Conservation (phyloP, 2,113 vertebrate genomes). For the Archocentrus centrarchus region DNA sequence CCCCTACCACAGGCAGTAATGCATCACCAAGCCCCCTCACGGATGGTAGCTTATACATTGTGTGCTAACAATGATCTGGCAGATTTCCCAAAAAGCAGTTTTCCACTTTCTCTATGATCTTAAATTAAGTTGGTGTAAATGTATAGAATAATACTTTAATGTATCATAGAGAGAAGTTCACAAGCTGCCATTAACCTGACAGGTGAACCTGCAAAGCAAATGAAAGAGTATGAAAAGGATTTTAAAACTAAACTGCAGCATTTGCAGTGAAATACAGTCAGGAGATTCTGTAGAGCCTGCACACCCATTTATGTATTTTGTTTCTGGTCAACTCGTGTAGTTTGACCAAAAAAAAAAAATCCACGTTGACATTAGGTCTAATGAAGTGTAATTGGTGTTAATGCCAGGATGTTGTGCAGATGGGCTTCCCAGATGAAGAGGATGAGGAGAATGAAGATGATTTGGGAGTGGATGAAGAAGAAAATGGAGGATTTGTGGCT, state of each 20-base stretch:
- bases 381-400: constrained; percentile 68
- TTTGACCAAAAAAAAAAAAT: neutral
- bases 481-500: constrained; percentile 86
- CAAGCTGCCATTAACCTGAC: neutral
- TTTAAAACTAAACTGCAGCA: neutral
- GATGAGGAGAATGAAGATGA: constrained; percentile 79
- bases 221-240: neutral
- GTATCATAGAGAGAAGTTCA: neutral
- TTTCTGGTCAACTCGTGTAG: neutral
- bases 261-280: neutral
- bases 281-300: neutral
- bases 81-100: no score
- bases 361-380: constrained; percentile 41
- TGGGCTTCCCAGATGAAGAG: constrained; percentile 94
- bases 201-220: neutral
- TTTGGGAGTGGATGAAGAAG: constrained; percentile 77
- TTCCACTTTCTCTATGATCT: no score
- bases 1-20: no score
- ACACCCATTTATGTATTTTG: neutral
- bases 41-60: no score
- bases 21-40: no score
- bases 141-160: neutral
- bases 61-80: no score
- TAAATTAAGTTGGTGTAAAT: neutral
- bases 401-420: constrained; percentile 85